Evolutionary conservation across 2,797 vertebrate genomes (phyloP).

Genomic region (Malurus splendens): DNA sequence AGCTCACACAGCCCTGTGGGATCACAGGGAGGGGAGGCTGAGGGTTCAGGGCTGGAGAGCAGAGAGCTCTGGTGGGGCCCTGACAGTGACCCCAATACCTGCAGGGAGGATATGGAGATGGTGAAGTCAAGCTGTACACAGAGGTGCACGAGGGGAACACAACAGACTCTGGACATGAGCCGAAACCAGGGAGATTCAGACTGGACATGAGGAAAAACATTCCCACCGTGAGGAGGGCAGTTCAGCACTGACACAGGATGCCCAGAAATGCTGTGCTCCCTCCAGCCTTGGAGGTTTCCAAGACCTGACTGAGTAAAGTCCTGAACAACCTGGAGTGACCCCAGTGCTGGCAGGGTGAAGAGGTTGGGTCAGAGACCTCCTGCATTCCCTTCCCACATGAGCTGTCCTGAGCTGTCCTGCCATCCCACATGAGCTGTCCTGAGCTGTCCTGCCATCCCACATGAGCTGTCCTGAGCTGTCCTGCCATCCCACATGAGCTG

Average conservation of each 20-base stretch:
- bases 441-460: too few relatives aligned
- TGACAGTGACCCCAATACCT: neutral
- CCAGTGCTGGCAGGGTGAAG: neutral
- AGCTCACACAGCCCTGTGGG: neutral
- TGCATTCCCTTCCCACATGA: neutral
- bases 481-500: too few relatives aligned
- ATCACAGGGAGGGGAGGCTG: neutral
- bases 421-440: neutral
- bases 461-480: neutral
- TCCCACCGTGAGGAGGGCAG: neutral
- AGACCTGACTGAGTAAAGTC: neutral
- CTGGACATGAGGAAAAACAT: neutral
- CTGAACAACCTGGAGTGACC: neutral
- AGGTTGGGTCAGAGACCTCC: neutral
- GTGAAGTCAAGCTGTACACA: neutral
- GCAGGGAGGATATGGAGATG: neutral
- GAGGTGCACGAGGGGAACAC: neutral
- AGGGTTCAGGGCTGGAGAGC: neutral
- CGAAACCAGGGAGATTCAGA: neutral
- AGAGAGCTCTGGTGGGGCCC: neutral
- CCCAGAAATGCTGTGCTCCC: neutral
- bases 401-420: neutral
- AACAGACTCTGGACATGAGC: neutral
- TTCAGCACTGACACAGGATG: neutral
- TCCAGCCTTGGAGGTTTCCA: neutral